Conservation (phyloP, 2,888 invertebrate genomes). For the Druceiella hillmani region DNA sequence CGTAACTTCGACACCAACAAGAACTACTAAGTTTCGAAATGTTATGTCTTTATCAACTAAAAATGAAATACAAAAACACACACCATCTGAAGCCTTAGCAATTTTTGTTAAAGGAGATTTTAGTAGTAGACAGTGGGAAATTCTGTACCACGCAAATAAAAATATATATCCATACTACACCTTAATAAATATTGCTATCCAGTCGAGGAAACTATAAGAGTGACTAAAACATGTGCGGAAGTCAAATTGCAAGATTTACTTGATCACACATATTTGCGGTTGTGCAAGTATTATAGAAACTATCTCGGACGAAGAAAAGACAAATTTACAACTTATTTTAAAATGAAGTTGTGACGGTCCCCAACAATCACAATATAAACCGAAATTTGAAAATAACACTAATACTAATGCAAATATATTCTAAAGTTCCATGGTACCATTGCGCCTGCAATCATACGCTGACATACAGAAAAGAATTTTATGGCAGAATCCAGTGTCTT, state of each 20-base stretch:
- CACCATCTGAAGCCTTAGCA: slow-evolving; percentile 12
- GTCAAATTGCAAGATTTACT: slow-evolving; percentile 14
- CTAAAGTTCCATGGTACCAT: slow-evolving; percentile 20
- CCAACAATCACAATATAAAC: slow-evolving; percentile 26
- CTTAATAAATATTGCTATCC: slow-evolving; percentile 14
- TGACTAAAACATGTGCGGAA: slow-evolving; percentile 16
- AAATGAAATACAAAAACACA: not conserved
- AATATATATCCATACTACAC: slow-evolving; percentile 17
- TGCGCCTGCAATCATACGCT: slow-evolving; percentile 9
- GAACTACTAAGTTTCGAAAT: slow-evolving; percentile 12
- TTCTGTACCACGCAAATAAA: slow-evolving; percentile 10
- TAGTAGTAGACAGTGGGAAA: slow-evolving; percentile 14
- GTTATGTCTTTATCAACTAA: slow-evolving; percentile 3
- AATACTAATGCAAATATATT: slow-evolving; percentile 28
- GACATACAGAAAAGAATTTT: slow-evolving; percentile 17
- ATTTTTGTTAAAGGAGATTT: slow-evolving; percentile 17
- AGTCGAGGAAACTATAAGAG: slow-evolving; percentile 3
- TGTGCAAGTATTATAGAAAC: slow-evolving; percentile 13
- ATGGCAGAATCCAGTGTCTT: slow-evolving; percentile 27
- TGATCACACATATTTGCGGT: slow-evolving; percentile 17
- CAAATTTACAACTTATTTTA: slow-evolving; percentile 17
- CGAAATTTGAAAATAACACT: slow-evolving; percentile 22
- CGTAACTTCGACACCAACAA: slow-evolving; percentile 8
- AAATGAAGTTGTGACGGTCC: slow-evolving; percentile 28
- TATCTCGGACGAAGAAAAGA: slow-evolving; percentile 14